Base-by-base conservation (phyloP, 2,797 vertebrate genomes). In the Sebastiscus albofasciatus region DNA sequence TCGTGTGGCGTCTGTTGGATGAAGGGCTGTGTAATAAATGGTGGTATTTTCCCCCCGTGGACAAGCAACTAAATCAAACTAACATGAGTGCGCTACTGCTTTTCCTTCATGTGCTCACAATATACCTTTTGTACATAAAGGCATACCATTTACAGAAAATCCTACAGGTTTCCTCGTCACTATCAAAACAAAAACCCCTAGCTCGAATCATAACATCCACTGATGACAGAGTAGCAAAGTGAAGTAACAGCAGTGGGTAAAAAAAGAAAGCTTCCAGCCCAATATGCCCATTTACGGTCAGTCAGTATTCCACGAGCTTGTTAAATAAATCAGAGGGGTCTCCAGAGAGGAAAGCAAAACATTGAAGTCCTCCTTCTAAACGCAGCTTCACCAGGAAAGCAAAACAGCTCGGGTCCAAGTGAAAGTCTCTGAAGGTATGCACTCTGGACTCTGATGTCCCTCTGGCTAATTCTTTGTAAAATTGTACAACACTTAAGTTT, bases 241-340 rank as follows among this genome's bases (percentile, higher is more conserved):
- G 36, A 76, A 87, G 70, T 65, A 90, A 84, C 72, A 85, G 78
- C 68, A 69, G 78, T 14, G 58, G 80, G 73, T 68, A 12, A 82
- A 77, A 90, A 87, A 76, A 83, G 59, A 80, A 86, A 79, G 74
- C 61, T 82, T 81, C 67, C 77, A 87, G 77, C 69, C 77, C 76
- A 82, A 74, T 82, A 88, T 95, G 94, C 85, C 96, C 95, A 95
- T 96, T 88, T 96, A 96, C 55, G 95, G 96, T 91, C 89, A 91
- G 90, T 89, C 89, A 85, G 91, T 82, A 92, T 90, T 90, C 89
- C 84, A 67, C 76, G 82, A 88, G 91, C 89, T 93, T 89, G 83
- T 92, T 93, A 95, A 95, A 95, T 93, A 95, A 95, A 95, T 93
- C 92, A 82, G 83, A 86, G 80, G 80, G 80, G 90, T 92, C 95